Evolutionary conservation across 2,797 vertebrate species (phyloP).

Genomic region (Oreonectes daqikongensis): DNA sequence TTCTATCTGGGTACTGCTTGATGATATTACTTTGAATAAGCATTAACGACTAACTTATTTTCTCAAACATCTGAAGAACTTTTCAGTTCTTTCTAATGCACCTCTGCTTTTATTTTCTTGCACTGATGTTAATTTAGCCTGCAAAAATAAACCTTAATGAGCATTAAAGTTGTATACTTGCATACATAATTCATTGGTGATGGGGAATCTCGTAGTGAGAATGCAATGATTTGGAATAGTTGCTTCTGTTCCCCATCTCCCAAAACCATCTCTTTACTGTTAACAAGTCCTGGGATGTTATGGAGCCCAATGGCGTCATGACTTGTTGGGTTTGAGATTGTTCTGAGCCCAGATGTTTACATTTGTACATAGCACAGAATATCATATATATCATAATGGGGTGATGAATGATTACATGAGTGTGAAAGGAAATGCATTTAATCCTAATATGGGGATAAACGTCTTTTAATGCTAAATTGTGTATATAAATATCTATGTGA

Average conservation of each 20-base stretch:
- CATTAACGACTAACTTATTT: constrained; percentile 55
- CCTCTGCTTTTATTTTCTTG: constrained; percentile 23
- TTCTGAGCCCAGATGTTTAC: constrained; percentile 85
- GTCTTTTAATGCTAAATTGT: constrained; percentile 66
- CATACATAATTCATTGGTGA: constrained; percentile 17
- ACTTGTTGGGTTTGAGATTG: constrained; percentile 54
- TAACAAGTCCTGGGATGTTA: constrained; percentile 37
- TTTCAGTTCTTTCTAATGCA: constrained; percentile 20
- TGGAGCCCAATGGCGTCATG: constrained; percentile 30
- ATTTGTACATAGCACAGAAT: constrained; percentile 84
- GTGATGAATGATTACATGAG: constrained; percentile 62
- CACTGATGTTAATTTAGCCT: constrained; percentile 5
- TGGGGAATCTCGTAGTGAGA: constrained; percentile 26
- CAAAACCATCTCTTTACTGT: constrained; percentile 14
- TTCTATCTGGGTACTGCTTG: constrained; percentile 56
- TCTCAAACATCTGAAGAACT: constrained; percentile 14
- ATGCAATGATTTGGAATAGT: constrained; percentile 15
- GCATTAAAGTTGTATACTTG: constrained; percentile 19
- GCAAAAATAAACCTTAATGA: constrained; percentile 19
- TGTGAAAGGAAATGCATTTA: constrained; percentile 49
- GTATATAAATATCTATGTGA: constrained; percentile 58
- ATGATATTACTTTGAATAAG: constrained; percentile 44
- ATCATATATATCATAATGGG: constrained; percentile 70
- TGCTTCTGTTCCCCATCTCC: constrained; percentile 7
- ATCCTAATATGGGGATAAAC: constrained; percentile 35